Base-by-base conservation (phyloP, 37 sponge, comb jelly and placozoan species). In the Agelas oroides region DNA sequence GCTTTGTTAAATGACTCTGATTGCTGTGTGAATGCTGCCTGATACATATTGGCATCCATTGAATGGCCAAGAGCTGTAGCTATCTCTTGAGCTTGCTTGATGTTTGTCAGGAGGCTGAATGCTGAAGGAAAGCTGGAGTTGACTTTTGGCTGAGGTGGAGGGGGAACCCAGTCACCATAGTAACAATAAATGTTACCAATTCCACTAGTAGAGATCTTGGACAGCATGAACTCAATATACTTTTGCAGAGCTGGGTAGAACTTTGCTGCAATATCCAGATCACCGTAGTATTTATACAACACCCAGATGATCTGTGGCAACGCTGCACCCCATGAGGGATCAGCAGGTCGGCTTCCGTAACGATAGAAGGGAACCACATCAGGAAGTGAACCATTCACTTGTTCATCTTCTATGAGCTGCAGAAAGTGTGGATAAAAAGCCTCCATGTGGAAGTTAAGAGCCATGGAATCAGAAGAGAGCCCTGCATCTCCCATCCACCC, bases 401-500 rank as follows among this genome's bases (percentile, higher is more conserved):
- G 58, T 62, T 92, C 92, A 75, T 87, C 79, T 0, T 23, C 56
- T 39, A 92, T 92, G 0, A 86, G 71, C 67, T 71, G 68, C 12
- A 83, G 60, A 1, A 34, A 82, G 74, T 92, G 41, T 8, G 59
- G 30, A 38, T 76, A 68, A 41, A 92, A 92, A 17, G 84, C 67
- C 16, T 76, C 37, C 59, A 71, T 87, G 54, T 92, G 64, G 71
- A 92, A 87, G 70, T 87, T 87, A 30, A 92, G 65, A 52, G 70
- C 76, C 84, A 87, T 83, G 59, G 78, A 75, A 38, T 92, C 88
- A 0, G 92, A 59, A 19, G 88, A 87, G 32, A 92, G 70, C n/a
- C 85, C 88, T 23, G 92, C 88, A 31, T 92, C 92, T 39, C 92
- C 92, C 92, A 92, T 92, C 92, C 92, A 92, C 24, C 92, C 92